Percentiles rank a stretch among this genome's conserved stretches.
Evolutionary conservation across 2,113 vertebrate genomes (phyloP).

Genomic region (Hydrolagus affinis): DNA sequence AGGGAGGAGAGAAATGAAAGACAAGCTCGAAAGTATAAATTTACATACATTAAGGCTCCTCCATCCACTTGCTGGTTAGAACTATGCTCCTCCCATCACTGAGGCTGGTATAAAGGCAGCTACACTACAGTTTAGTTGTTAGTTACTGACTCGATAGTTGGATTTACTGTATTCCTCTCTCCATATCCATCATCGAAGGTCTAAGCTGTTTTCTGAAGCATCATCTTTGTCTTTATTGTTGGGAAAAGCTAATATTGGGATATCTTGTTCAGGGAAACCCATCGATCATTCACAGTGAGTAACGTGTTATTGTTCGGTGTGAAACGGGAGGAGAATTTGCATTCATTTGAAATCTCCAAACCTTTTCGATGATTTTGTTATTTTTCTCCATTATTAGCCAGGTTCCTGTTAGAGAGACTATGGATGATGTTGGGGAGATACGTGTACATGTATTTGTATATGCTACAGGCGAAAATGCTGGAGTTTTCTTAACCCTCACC

Average conservation of each 20-base stretch:
- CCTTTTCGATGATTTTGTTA: too few relatives aligned
- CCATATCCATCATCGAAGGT: neutral
- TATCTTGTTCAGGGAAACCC: neutral
- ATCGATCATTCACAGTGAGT: neutral
- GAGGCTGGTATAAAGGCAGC: constrained; percentile 29
- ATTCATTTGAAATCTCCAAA: too few relatives aligned
- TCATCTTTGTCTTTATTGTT: neutral
- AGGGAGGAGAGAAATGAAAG: neutral
- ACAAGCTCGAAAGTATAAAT: neutral
- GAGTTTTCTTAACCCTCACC: too few relatives aligned
- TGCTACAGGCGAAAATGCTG: neutral
- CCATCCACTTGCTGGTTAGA: constrained; percentile 27
- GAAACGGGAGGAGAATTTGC: too few relatives aligned
- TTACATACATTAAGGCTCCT: constrained; percentile 27
- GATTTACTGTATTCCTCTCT: neutral
- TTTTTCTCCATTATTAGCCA: too few relatives aligned
- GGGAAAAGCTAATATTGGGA: neutral
- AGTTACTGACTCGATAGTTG: constrained; percentile 27
- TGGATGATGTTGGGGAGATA: neutral
- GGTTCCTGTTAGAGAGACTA: too few relatives aligned
- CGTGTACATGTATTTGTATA: neutral
- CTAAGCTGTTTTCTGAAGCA: neutral
- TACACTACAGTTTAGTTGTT: constrained; percentile 23
- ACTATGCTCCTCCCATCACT: constrained; percentile 31
- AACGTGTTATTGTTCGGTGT: neutral